Evolutionary conservation across 2,888 invertebrate genomes (phyloP), one percentile per base, ranked within the genome.

Genomic region (Hirtodrosophila histrioides): DNA sequence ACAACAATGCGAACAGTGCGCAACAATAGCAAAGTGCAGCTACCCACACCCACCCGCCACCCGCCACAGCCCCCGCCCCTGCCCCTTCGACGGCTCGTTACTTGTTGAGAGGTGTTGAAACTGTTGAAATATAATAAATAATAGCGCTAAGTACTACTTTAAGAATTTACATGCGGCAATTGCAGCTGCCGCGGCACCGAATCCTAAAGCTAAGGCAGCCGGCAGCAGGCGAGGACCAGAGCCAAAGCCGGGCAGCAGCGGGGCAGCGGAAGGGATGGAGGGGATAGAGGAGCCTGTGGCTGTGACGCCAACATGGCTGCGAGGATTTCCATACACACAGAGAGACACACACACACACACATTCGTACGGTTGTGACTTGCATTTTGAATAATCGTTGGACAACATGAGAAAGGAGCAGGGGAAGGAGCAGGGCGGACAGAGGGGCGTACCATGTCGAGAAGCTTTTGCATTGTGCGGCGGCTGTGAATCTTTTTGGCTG

Each of bases 71-170:
- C 17, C 17, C 17, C 2, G 17, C 17, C 17, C 17, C 17, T 17
- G 17, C 17, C 17, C 67, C 58, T 51, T 53, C 36, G 41, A 45
- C 27, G 37, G 40, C 51, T 60, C 67, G 61, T 70, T 70, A 89
- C 88, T 89, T 89, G 89, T 89, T 89, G 89, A 88, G 86, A 89
- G 86, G 86, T 89, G 89, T 83, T 89, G 86, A 83, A 89, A 89
- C 88, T 87, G 88, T 82, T 89, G 88, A 88, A 88, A 89, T 88
- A 89, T 87, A 89, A 89, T 89, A 89, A 89, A 89, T 89, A 89
- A 89, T 89, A 89, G 86, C 78, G 79, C 77, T 89, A 89, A 89
- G 89, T 88, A 89, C 88, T 85, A 85, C 86, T 89, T 89, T 86
- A 87, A 89, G 89, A 89, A 89, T 89, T 89, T 88, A 84, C 88